These are phyloP conservation scores for Epizoanthus stellaris DNA, from an alignment of 92 coral and sea anemone genomes.

Conservation along the genomic window DNA sequence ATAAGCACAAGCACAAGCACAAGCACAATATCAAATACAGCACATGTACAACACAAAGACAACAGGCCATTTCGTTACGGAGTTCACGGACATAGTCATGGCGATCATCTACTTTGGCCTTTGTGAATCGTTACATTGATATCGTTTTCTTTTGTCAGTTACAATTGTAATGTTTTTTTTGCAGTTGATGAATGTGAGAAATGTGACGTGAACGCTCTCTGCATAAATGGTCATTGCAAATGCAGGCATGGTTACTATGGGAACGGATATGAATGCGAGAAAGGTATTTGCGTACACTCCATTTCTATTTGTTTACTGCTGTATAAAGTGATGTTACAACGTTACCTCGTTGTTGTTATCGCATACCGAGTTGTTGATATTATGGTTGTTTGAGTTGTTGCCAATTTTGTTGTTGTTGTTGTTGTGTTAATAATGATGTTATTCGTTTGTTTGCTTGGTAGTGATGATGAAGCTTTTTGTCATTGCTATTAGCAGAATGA, in stretches of 20 bases:
- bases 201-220: constrained; percentile 93
- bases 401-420: no score
- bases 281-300: constrained; percentile 57
- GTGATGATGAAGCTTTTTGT: no score
- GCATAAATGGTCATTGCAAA: constrained; percentile 88
- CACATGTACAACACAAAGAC: not conserved
- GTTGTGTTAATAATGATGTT: no score
- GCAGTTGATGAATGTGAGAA: constrained; percentile 97
- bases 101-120: no score
- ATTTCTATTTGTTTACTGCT: not conserved
- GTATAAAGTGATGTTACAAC: not conserved
- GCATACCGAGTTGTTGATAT: no score
- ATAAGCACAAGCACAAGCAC: no score
- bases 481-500: no score
- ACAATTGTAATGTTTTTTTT: constrained; percentile 8
- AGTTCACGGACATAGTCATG: no score
- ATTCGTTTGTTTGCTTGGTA: no score
- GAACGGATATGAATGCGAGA: constrained; percentile 92
- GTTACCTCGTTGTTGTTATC: not conserved
- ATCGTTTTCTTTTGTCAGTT: no score
- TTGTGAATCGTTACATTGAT: not conserved
- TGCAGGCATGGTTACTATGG: constrained; percentile 90
- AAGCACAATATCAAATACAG: no score
- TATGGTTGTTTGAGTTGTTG: not conserved
- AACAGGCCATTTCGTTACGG: not conserved